phyloP scores from a whole-genome alignment of 2,888 invertebrate genomes.

The Pandemis heparana region DNA sequence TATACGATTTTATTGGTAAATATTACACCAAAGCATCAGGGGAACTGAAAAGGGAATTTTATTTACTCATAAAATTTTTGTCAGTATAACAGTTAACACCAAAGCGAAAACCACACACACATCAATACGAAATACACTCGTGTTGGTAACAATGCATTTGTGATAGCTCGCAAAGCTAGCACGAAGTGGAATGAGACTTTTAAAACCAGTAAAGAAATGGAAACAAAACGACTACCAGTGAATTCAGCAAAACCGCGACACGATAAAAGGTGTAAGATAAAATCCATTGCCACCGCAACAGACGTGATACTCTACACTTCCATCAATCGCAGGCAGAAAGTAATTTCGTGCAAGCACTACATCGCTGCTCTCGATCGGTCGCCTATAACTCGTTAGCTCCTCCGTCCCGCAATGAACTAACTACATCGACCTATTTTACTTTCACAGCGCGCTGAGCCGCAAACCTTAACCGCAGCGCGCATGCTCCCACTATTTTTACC shows the following conservation, averaged over 20 bases:
- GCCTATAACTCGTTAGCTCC: not conserved
- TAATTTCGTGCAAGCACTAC: not conserved
- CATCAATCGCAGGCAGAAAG: not conserved
- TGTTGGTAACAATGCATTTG: not conserved
- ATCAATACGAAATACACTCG: not conserved
- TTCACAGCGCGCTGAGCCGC: not conserved
- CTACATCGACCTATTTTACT: not conserved
- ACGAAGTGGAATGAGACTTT: not conserved
- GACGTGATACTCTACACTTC: conserved; percentile 1
- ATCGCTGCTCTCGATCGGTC: not conserved
- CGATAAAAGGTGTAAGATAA: conserved; percentile 1
- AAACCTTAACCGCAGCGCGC: conserved; percentile 1
- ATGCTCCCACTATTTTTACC: conserved; percentile 6
- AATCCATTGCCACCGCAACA: not conserved
- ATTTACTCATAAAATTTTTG: not conserved
- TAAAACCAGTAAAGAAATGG: not conserved
- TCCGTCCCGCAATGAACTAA: not conserved
- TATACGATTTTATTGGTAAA: not conserved
- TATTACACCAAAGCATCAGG: not conserved
- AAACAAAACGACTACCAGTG: not conserved
- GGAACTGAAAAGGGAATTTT: not conserved
- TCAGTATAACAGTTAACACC: too few relatives aligned
- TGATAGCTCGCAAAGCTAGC: not conserved
- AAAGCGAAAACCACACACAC: too few relatives aligned
- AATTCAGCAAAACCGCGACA: conserved; percentile 5